Evolutionary conservation across 2,797 vertebrate species (phyloP), one percentile per base, ranked within the genome.

Genomic region (Selene dorsalis): DNA sequence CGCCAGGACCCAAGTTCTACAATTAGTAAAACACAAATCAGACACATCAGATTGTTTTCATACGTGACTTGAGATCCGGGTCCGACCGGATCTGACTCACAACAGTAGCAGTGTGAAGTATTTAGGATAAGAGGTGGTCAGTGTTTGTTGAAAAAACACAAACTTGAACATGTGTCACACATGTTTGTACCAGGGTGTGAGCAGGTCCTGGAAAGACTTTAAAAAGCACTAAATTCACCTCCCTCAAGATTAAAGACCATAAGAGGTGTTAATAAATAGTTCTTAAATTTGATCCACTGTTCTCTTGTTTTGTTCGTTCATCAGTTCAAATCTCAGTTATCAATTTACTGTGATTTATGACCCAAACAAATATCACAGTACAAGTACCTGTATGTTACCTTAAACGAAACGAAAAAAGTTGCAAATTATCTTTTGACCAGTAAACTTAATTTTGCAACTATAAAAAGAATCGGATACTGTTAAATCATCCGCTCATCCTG

Each of bases 1-100:
- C 96, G 0, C 96, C 96, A 1, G 97, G 97, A 83, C 96, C 96
- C 47, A 92, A 91, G 63, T 99, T 97, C 91, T 73, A 80, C 24
- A 22, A 55, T 11, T 55, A 79, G 38, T 84, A 64, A 65, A 13
- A 13, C 11, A 43, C 10, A 50, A 59, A 55, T 22, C 7, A 20
- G 24, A 26, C 56, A 13, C 26, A n/a, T n/a, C n/a, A 61, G 38
- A 4, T 66, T 41, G 7, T 38, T 38, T 75, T 52, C 56, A 12
- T 35, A 7, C 38, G 64, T 56, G 41, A 28, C 17, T 35, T 35
- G 12, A 50, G n/a, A n/a, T 79, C n/a, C 16, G 24, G 30, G 38
- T 60, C 66, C 63, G 50, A 3, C 67, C 66, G 28, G 24, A 43
- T 26, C 30, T 43, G 56, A 24, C 43, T 48, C 2, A 17, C 11